Percentiles rank a stretch among this genome's conserved stretches.
Conservation (phyloP, 2,888 invertebrate species). For the Lithophane ornitopus region DNA sequence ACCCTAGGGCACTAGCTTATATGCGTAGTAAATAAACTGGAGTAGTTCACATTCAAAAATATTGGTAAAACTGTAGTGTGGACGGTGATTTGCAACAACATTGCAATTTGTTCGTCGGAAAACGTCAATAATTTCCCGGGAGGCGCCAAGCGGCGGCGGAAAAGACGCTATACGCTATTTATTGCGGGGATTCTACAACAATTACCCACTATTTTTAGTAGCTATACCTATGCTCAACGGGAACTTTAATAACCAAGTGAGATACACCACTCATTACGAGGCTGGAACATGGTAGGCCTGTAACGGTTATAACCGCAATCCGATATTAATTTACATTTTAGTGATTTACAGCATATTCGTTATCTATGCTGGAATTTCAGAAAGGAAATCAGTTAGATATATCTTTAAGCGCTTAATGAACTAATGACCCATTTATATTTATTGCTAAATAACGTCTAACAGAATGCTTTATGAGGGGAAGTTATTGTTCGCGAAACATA, state of each 20-base stretch:
- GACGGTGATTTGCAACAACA: constrained; percentile 70
- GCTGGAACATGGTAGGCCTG: constrained; percentile 10
- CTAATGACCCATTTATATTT: constrained; percentile 11
- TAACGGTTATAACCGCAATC: constrained; percentile 14
- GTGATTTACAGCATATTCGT: constrained; percentile 32
- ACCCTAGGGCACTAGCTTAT: neutral
- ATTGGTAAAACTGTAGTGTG: constrained; percentile 30
- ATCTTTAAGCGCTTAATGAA: constrained; percentile 17
- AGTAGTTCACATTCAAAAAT: constrained; percentile 10
- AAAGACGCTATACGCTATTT: constrained; percentile 69
- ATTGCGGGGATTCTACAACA: constrained; percentile 76
- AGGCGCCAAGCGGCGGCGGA: constrained; percentile 68
- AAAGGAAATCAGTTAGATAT: neutral
- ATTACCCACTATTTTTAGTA: constrained; percentile 71
- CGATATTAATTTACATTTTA: constrained; percentile 11
- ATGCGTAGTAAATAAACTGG: constrained; percentile 21
- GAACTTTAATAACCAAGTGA: constrained; percentile 55
- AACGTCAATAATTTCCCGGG: constrained; percentile 83
- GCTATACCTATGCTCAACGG: constrained; percentile 45
- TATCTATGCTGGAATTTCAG: constrained; percentile 19
- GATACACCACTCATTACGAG: constrained; percentile 21
- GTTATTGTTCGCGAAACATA: constrained; percentile 21
- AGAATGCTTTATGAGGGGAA: constrained; percentile 7
- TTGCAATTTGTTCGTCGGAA: constrained; percentile 75
- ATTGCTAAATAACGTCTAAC: constrained; percentile 25